Evolutionary conservation across 1,140 invertebrate species (phyloP).

Genomic region (Pseudomyrmex dendroicus): DNA sequence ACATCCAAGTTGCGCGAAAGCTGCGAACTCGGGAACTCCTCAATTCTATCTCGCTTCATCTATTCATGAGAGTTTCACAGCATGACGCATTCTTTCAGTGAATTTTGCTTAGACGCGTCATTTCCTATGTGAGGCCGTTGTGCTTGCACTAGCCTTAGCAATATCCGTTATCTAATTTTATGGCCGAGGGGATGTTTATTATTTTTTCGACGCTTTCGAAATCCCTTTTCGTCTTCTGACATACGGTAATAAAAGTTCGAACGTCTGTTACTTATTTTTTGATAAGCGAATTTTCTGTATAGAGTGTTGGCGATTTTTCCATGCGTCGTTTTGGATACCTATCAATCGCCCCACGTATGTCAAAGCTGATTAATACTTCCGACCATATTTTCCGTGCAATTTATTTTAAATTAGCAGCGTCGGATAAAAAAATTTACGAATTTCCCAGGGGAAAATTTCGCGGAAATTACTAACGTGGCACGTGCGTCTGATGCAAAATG

Average conservation of each 20-base stretch:
- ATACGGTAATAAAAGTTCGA: too few relatives aligned
- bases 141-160: too few relatives aligned
- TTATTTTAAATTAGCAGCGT: neutral
- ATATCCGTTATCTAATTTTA: too few relatives aligned
- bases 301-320: too few relatives aligned
- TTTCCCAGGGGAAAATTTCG: constrained; percentile 6
- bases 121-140: neutral
- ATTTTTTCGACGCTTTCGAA: too few relatives aligned
- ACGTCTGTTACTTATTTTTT: too few relatives aligned
- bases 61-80: constrained; percentile 40
- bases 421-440: constrained; percentile 18
- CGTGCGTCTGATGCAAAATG: constrained; percentile 18
- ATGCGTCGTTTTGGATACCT: too few relatives aligned
- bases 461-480: constrained; percentile 18
- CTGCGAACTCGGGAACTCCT: constrained; percentile 35
- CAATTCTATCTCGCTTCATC: constrained; percentile 52
- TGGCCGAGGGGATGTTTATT: too few relatives aligned
- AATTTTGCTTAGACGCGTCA: constrained; percentile 4
- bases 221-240: too few relatives aligned
- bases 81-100: constrained; percentile 12
- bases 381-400: constrained; percentile 4
- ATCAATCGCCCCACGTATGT: too few relatives aligned
- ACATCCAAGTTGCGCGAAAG: constrained; percentile 35
- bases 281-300: too few relatives aligned
- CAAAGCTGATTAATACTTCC: neutral